Evolutionary conservation across 2,113 vertebrate species (phyloP), one percentile per base, ranked within the genome.

Genomic region (Coptodon rendalli): DNA sequence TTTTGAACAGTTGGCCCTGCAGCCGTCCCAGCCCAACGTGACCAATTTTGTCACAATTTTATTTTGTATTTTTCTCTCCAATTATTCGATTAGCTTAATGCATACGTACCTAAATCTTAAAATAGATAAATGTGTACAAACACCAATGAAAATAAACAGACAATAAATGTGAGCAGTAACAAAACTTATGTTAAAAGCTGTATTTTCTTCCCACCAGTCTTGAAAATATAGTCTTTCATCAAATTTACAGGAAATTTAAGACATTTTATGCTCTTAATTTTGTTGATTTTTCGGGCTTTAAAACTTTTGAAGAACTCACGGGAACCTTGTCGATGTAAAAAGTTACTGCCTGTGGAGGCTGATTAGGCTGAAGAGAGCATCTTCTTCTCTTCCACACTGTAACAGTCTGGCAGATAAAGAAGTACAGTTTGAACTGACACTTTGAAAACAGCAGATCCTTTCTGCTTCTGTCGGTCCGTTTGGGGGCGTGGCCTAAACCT

Each of bases 281-380:
- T 68, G 6, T 1, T 8, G 0, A 38, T 38, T 66, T 66, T 38
- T n/a, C 61, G 12, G 0, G 10, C 61, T 63, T 63, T 36, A 36
- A 1, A 12, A 66, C 19, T 1, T 66, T 38, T 38, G 10, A 66
- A 66, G 19, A 66, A 0, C 34, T 2, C 59, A 5, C 1, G 0
- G 31, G 31, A 63, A 63, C 31, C 6, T n/a, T 1, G 2, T 12
- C 0, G 1, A 59, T 59, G 5, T 59, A 59, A 59, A 59, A 0
- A 31, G 9, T 59, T 3, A 9, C 27, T 0, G 0, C 31, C 17
- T 19, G 31, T 63, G 59, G 59, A 63, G 6, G 59, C 59, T 63
- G 59, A 63, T 19, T 6, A 63, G 2, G 29, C 59, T 63, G 59
- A 36, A 7, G 59, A 66, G 61, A 38, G 17, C 61, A 66, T 38